Evolutionary conservation across 1,140 invertebrate genomes (phyloP).

Genomic region (Neodiprion fabricii): DNA sequence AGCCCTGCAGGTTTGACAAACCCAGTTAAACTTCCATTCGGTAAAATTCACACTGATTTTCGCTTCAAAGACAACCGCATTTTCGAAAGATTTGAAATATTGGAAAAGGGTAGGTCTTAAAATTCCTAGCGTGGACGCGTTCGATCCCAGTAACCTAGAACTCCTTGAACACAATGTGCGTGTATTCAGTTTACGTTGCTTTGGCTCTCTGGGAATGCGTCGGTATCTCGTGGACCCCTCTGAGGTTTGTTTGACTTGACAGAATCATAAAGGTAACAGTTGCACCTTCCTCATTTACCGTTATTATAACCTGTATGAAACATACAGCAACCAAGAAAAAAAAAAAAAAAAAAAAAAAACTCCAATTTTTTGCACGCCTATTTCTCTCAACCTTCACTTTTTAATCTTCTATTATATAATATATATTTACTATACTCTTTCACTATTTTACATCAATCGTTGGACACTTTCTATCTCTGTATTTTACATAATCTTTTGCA

Average conservation of each 20-base stretch:
- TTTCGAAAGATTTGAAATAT: background rate
- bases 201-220: constrained; percentile 68
- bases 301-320: background rate
- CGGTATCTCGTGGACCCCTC: constrained; percentile 64
- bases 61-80: too few species aligned
- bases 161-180: constrained; percentile 53
- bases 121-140: constrained; percentile 4
- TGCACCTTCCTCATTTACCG: constrained; percentile 57
- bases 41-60: too few species aligned
- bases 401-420: background rate
- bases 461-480: background rate
- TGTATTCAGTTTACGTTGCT: constrained; percentile 66
- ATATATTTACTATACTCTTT: background rate
- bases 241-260: constrained; percentile 65
- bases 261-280: constrained; percentile 63
- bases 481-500: constrained; percentile 8
- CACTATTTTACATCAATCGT: constrained; percentile 3
- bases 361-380: background rate
- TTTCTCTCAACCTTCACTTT: background rate
- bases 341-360: background rate
- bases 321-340: background rate
- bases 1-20: too few species aligned
- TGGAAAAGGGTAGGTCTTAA: background rate
- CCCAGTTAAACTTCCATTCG: too few species aligned
- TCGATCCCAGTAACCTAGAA: background rate